A percentile compares a stretch with the other conserved stretches of the same genome.
Conservation (phyloP, 2,888 invertebrate species). For the Thera obeliscata region DNA sequence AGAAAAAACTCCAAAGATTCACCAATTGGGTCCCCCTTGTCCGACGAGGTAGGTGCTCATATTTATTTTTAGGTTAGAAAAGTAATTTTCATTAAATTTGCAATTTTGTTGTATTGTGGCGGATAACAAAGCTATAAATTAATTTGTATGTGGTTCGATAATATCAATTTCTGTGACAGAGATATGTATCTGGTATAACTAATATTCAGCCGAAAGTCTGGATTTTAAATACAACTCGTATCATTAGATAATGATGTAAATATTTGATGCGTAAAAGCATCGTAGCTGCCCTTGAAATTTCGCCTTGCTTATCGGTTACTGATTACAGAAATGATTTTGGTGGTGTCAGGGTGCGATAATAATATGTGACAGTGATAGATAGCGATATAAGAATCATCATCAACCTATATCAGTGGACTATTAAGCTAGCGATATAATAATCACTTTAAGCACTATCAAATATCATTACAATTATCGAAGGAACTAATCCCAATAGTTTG, state of each 20-base stretch:
- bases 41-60: constrained; percentile 52
- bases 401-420: too few relatives aligned
- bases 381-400: constrained; percentile 9
- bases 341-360: constrained; percentile 35
- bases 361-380: constrained; percentile 46
- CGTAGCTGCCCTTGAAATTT: constrained; percentile 64
- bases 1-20: constrained; percentile 54
- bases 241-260: constrained; percentile 1
- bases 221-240: neutral
- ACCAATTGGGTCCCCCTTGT: constrained; percentile 52
- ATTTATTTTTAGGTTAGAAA: neutral
- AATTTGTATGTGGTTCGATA: neutral
- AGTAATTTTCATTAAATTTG: neutral
- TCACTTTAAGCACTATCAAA: constrained; percentile 6
- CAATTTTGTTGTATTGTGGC: neutral
- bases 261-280: constrained; percentile 54
- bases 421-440: constrained; percentile 24
- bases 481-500: neutral
- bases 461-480: neutral
- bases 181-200: too few relatives aligned
- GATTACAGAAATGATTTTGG: constrained; percentile 62
- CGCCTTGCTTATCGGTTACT: constrained; percentile 70
- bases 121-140: neutral
- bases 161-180: constrained; percentile 12
- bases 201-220: too few relatives aligned